These are phyloP conservation scores for Epinephelus awoara DNA, from an alignment of 2,797 vertebrate species.

Conservation along the genomic window DNA sequence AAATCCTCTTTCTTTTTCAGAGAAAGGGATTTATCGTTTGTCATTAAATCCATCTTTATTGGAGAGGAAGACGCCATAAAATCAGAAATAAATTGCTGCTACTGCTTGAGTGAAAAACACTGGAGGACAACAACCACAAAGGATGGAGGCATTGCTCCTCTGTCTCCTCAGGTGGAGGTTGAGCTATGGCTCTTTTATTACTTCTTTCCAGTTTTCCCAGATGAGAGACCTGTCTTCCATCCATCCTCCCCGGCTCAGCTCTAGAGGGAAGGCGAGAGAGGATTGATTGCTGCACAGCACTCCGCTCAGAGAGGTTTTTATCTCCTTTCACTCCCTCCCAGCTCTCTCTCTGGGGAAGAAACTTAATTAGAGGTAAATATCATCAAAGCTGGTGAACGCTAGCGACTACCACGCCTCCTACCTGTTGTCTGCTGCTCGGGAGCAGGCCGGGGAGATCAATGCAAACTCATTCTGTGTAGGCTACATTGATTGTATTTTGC, in stretches of 20 bases:
- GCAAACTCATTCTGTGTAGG: slow-evolving; percentile 71
- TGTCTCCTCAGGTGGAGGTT: slow-evolving; percentile 71
- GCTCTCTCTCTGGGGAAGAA: slow-evolving; percentile 78
- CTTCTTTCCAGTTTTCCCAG: slow-evolving; percentile 74
- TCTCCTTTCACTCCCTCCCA: slow-evolving; percentile 75
- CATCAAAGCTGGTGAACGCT: slow-evolving; percentile 81
- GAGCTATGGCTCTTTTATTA: slow-evolving; percentile 81
- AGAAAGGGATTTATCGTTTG: slow-evolving; percentile 56
- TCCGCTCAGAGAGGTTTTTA: slow-evolving; percentile 79
- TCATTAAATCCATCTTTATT: slow-evolving; percentile 72
- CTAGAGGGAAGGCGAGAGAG: slow-evolving; percentile 64
- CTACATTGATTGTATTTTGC: slow-evolving; percentile 63
- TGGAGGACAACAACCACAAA: slow-evolving; percentile 70
- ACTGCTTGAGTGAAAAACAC: slow-evolving; percentile 66
- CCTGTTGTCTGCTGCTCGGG: slow-evolving; percentile 68
- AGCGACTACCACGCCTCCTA: slow-evolving; percentile 70
- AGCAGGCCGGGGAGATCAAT: slow-evolving; percentile 74
- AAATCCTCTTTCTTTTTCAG: slow-evolving; percentile 54
- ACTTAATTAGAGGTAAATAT: slow-evolving; percentile 90
- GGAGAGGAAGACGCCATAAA: slow-evolving; percentile 58
- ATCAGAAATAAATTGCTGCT: slow-evolving; percentile 62
- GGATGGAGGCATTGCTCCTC: slow-evolving; percentile 67
- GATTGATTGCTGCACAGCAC: slow-evolving; percentile 83
- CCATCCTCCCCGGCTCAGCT: slow-evolving; percentile 66
- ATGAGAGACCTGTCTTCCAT: slow-evolving; percentile 76